Evolutionary conservation across 2,113 vertebrate genomes (phyloP), one percentile per base, ranked within the genome.

Genomic region (Zingel zingel): DNA sequence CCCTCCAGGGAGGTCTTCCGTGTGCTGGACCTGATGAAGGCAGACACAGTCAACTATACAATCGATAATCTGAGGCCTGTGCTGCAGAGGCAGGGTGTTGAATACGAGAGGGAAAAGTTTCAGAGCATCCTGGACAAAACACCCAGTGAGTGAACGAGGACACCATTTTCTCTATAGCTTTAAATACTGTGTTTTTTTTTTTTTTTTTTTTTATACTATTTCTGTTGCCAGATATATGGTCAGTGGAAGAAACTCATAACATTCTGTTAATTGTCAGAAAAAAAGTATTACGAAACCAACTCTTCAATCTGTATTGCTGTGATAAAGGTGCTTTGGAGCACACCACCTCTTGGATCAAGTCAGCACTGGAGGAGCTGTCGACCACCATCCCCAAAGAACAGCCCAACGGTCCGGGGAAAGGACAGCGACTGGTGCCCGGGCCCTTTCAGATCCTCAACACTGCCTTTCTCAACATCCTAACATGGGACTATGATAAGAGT

Each of bases 1-100:
- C 85, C 77, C 73, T 89, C 59, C 81, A 99, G 98, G 86, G 95
- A 98, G 92, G 98, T 99, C 91, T 98, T 99, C 74, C 96, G 51
- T 74, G 97, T 99, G 66, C 92, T 99, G 94, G 97, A 98, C 92
- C 95, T 99, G 87, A 99, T 99, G 98, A 97, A 94, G 81, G 89
- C 95, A 51, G 98, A 99, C 89, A 93, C 96, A 92, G 94, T 96
- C 73, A 98, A 99, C 88, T 95, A 95, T 67, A 94, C 91, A 39
- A 98, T 99, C 77, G 88, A 93, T 67, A 95, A 81, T 51, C 77
- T 99, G 72, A 94, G 97, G 79, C 96, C 96, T 1, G 94, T 97
- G 77, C 94, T 99, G 76, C 96, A 97, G 74, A 95, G 84, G 53
- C 95, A 97, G 33, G 88, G 97, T 83, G 95, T 97, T 21, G 97